Percentiles rank a stretch among this genome's conserved stretches.
Evolutionary conservation across 1,140 invertebrate genomes (phyloP).

Genomic region (Branchinecta lindahli): DNA sequence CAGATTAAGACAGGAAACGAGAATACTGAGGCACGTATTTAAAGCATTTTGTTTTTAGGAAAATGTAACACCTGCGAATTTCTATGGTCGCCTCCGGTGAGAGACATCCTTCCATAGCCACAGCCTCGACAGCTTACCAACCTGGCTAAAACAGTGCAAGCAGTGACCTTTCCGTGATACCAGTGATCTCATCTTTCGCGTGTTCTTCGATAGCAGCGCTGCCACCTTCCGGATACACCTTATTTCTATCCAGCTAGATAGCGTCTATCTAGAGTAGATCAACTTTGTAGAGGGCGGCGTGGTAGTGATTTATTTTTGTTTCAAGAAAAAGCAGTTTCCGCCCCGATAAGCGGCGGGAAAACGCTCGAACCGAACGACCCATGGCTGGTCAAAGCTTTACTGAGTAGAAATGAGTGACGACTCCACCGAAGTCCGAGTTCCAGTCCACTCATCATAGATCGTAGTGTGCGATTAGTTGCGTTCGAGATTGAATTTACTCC

Average conservation of each 20-base stretch:
- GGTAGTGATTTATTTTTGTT: neutral
- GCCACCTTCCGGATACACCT: neutral
- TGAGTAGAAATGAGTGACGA: neutral
- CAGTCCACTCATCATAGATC: neutral
- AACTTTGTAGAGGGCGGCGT: neutral
- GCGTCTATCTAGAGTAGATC: neutral
- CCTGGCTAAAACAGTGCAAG: no score
- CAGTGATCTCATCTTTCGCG: no score
- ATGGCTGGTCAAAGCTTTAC: conserved; percentile 8
- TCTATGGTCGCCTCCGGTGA: no score
- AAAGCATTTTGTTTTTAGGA: no score
- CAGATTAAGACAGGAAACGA: no score
- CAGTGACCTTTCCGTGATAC: no score
- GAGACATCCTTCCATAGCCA: no score
- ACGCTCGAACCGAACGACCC: neutral
- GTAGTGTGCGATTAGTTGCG: neutral
- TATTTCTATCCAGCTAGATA: conserved; percentile 3
- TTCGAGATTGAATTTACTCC: no score
- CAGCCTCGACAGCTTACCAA: no score
- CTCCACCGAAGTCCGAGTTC: neutral
- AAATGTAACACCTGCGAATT: no score
- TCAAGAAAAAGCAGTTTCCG: neutral
- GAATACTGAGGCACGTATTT: no score
- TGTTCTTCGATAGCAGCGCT: neutral
- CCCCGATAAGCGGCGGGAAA: neutral